Conservation (phyloP, 2,888 invertebrate genomes). For the Liodrosophila aerea region DNA sequence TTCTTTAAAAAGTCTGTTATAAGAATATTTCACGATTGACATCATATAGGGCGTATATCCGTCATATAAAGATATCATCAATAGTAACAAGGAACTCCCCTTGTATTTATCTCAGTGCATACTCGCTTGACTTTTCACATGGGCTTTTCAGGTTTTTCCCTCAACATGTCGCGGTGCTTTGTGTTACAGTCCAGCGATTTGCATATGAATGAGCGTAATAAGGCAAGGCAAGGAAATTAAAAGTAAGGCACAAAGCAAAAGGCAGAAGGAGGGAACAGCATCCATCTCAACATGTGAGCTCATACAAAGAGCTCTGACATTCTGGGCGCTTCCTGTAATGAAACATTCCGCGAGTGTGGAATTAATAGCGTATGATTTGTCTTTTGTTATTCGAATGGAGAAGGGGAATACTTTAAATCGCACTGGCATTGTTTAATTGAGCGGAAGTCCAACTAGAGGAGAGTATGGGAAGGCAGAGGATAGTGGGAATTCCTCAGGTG, state of each 20-base stretch:
- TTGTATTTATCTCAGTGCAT: conserved; percentile 1
- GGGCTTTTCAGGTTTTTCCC: conserved; percentile 21
- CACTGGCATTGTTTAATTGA: conserved; percentile 76
- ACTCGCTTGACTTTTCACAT: conserved; percentile 45
- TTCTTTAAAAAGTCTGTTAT: too few species aligned
- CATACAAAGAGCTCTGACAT: conserved; percentile 18
- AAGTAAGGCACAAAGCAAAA: conserved; percentile 50
- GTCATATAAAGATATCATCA: too few species aligned
- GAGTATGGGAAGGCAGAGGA: neutral
- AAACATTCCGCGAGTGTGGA: conserved; percentile 79
- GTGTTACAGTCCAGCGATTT: conserved; percentile 69
- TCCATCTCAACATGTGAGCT: conserved; percentile 32
- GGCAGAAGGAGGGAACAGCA: neutral
- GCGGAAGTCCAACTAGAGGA: conserved; percentile 63
- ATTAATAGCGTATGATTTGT: conserved; percentile 77
- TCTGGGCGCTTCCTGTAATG: conserved; percentile 51
- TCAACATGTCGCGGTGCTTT: conserved; percentile 37
- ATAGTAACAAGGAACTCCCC: too few species aligned
- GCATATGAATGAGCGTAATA: conserved; percentile 76
- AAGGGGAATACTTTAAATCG: conserved; percentile 48
- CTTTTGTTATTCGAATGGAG: conserved; percentile 57
- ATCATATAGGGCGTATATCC: too few species aligned
- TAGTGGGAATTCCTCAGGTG: conserved; percentile 28
- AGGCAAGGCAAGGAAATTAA: conserved; percentile 69
- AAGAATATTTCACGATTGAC: too few species aligned